Evolutionary conservation across 2,113 vertebrate species (phyloP).

Genomic region (Scartelaos histophorus): DNA sequence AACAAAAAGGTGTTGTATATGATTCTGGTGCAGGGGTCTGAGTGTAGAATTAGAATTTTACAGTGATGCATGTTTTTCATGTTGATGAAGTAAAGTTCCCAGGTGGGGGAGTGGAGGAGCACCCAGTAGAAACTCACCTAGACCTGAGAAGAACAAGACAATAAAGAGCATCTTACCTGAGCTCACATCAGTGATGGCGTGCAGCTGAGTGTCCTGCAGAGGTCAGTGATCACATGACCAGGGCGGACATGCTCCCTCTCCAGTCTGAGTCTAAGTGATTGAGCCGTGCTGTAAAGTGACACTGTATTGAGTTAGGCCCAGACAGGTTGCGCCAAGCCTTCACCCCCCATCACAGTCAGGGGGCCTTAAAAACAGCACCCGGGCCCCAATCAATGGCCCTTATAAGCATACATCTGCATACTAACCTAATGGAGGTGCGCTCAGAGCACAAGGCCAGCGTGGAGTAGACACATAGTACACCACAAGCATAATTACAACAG

Average conservation of each 20-base stretch:
- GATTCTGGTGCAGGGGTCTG: too few species aligned
- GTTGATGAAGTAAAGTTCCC: too few species aligned
- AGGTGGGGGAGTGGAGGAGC: too few species aligned
- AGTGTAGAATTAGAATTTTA: too few species aligned
- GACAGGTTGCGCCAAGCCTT: constrained; percentile 78
- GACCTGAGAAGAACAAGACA: neutral
- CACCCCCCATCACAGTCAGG: constrained; percentile 73
- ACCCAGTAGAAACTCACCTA: too few species aligned
- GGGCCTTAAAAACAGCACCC: constrained; percentile 60
- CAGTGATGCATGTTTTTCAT: too few species aligned
- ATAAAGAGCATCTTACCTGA: neutral
- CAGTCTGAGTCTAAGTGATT: constrained; percentile 75
- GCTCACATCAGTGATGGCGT: neutral
- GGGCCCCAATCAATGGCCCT: constrained; percentile 73
- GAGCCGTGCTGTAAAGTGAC: constrained; percentile 76
- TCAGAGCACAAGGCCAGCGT: constrained; percentile 68
- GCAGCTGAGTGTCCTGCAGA: constrained; percentile 29
- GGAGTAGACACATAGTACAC: constrained; percentile 38
- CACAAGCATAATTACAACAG: constrained; percentile 10
- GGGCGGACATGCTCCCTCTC: constrained; percentile 58
- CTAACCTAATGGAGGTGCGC: constrained; percentile 73
- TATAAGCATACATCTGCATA: constrained; percentile 79
- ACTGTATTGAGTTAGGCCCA: constrained; percentile 77
- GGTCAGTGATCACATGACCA: constrained; percentile 53
- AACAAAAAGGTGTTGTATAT: too few species aligned